Evolutionary conservation across 2,888 invertebrate species (phyloP).

Genomic region (Abrostola tripartita): DNA sequence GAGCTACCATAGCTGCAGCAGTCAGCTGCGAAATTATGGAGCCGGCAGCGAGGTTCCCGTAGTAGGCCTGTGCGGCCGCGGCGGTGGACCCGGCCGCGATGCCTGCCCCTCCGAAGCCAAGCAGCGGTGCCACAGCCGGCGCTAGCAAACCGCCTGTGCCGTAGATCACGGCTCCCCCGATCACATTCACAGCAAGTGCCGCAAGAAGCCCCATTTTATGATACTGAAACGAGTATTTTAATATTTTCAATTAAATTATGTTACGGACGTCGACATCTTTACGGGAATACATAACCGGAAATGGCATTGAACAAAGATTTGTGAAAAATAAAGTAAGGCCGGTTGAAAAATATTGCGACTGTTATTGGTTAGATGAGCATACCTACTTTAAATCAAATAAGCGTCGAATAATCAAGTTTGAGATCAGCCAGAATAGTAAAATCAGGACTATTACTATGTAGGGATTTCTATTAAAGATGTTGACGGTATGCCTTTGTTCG

Average conservation of each 20-base stretch:
- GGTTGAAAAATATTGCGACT: no score
- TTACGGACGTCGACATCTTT: background rate
- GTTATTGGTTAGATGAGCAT: no score
- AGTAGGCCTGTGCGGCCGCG: constrained; percentile 76
- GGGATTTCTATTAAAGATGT: no score
- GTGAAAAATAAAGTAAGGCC: no score
- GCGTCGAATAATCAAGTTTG: no score
- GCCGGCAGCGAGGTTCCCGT: constrained; percentile 76
- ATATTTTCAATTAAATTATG: background rate
- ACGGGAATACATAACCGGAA: no score
- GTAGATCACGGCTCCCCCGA: constrained; percentile 72
- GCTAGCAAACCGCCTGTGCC: constrained; percentile 72
- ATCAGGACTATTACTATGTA: no score
- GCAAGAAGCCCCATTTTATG: constrained; percentile 69
- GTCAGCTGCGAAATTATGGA: constrained; percentile 75
- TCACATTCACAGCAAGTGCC: constrained; percentile 66
- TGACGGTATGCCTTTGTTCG: no score
- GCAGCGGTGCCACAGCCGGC: constrained; percentile 67
- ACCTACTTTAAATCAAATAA: no score
- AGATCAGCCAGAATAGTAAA: no score
- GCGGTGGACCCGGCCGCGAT: constrained; percentile 73
- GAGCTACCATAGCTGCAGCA: constrained; percentile 76
- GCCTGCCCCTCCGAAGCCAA: constrained; percentile 74
- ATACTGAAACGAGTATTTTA: background rate
- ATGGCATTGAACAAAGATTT: no score